phyloP scores from a whole-genome alignment of 1,140 invertebrate genomes.

The Macrobrachium rosenbergii region DNA sequence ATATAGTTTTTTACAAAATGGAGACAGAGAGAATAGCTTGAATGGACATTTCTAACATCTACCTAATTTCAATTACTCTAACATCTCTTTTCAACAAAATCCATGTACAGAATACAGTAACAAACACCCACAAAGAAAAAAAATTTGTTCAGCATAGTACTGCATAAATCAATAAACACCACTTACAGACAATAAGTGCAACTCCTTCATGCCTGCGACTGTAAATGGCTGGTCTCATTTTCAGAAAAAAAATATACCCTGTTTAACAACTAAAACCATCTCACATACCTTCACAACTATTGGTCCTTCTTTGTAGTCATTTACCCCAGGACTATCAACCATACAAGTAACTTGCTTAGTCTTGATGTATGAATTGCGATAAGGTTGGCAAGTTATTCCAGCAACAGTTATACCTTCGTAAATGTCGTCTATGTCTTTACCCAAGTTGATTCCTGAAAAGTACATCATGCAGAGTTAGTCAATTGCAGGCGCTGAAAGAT shows the following conservation, averaged over 20 bases:
- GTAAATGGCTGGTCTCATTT: neutral
- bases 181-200: no score
- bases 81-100: no score
- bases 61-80: no score
- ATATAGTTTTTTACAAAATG: no score
- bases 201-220: no score
- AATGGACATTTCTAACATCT: no score
- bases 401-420: slow-evolving; percentile 87
- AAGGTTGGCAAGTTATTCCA: slow-evolving; percentile 90
- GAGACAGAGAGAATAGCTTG: no score
- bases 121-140: no score
- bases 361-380: slow-evolving; percentile 86
- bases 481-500: slow-evolving; percentile 1
- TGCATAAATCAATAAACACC: no score
- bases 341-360: slow-evolving; percentile 91
- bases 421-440: slow-evolving; percentile 95
- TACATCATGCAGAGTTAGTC: slow-evolving; percentile 15
- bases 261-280: neutral
- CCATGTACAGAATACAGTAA: no score
- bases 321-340: slow-evolving; percentile 83
- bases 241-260: neutral
- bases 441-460: slow-evolving; percentile 84
- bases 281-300: slow-evolving; percentile 86
- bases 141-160: no score
- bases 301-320: slow-evolving; percentile 82